Percentiles rank a stretch among this genome's conserved stretches.
Evolutionary conservation across 2,888 invertebrate species (phyloP).

Genomic region (Digitonthophagus gazella): DNA sequence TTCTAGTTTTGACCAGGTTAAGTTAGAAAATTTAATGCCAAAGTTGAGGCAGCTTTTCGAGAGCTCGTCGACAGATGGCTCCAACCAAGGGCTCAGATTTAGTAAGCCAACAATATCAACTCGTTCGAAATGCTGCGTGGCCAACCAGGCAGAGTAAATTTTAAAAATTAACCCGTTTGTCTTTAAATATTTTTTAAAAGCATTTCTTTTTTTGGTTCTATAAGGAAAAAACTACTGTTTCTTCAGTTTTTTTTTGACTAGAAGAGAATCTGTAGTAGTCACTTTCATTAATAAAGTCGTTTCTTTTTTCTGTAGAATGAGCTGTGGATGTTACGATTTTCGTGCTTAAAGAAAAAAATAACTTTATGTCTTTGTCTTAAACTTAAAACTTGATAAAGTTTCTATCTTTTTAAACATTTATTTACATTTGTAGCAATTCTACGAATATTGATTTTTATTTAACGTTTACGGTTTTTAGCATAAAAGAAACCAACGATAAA

Average conservation of each 20-base stretch:
- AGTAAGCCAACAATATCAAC: constrained; percentile 30
- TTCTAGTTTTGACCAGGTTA: neutral
- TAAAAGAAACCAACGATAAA: too few species aligned
- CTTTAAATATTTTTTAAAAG: too few species aligned
- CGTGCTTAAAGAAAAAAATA: too few species aligned
- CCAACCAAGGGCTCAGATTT: constrained; percentile 42
- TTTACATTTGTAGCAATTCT: too few species aligned
- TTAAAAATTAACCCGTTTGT: neutral
- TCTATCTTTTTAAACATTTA: too few species aligned
- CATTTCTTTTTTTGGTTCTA: too few species aligned
- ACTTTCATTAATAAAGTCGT: neutral
- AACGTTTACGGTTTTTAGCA: too few species aligned
- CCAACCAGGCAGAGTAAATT: neutral
- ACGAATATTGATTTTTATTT: too few species aligned
- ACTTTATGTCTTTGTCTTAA: too few species aligned
- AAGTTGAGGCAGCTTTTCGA: constrained; percentile 16
- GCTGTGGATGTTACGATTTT: neutral
- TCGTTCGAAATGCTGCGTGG: neutral
- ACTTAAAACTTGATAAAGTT: too few species aligned
- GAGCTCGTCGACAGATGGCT: constrained; percentile 29
- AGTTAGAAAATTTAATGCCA: neutral
- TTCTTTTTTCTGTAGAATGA: neutral
- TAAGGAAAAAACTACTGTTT: too few species aligned
- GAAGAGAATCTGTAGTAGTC: too few species aligned
- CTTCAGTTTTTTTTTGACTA: neutral